Evolutionary conservation across 1,140 invertebrate genomes (phyloP), one percentile per base, ranked within the genome.

Genomic region (Tetragnatha versicolor): DNA sequence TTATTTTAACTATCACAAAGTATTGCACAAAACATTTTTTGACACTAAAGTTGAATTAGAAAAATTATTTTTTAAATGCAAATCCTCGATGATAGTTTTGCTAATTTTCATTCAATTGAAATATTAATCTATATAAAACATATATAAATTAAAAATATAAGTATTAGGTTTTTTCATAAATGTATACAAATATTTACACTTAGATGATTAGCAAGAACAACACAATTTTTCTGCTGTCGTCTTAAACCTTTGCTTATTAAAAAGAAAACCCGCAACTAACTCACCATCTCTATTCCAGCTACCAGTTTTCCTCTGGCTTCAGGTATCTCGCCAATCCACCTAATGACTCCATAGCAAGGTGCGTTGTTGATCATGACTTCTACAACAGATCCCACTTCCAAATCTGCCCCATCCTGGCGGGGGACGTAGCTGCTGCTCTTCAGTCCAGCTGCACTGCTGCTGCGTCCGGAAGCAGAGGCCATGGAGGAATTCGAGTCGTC

Each of bases 241-340:
- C 2, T 35, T 17, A 3, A 20, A 39, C 12, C 37, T 33, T 35
- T n/a, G n/a, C 53, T 61, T 29, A 76, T 31, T 39, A 35, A 45
- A 33, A 35, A 33, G 53, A 61, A 22, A 35, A 45, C 22, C 31
- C 60, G 58, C 29, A 2, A 47, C 9, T 60, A 58, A 82, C 82
- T 85, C 84, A 91, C 91, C 88, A 92, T 88, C 87, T 91, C 90
- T 81, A 91, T 86, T 61, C 90, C 90, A 83, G 92, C 92, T 84
- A 90, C 90, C 81, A 87, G 85, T 85, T 89, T 88, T 6, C 85
- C 84, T 70, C 84, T 84, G 61, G 85, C 84, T 31, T 85, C 85
- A 10, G 85, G 82, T 0, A 88, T 82, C 58, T 87, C 86, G 5
- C 94, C 94, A 84, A 96, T 93, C 94, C 95, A 97, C 84, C 91